Base-by-base conservation (phyloP, 2,888 invertebrate species). In the Apotomis turbidana region DNA sequence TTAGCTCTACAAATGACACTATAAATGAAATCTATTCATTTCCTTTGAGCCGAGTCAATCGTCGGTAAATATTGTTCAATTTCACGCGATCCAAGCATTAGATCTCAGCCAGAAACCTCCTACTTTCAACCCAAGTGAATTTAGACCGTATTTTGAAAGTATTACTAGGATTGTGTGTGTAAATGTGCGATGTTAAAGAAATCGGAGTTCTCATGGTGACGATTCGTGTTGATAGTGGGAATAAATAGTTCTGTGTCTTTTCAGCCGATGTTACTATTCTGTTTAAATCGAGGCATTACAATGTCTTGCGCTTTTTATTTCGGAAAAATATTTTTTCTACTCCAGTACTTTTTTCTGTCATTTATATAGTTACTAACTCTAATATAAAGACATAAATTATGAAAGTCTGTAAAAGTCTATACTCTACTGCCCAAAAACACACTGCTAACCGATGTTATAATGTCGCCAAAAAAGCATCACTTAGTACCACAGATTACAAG, bases 1-100 rank as follows among this genome's bases (percentile, higher is more conserved):
- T 93, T 93, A 93, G 83, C 89, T 81, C 89, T 89, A 93, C 92
- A 93, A 93, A 93, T 91, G 93, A 91, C 93, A 93, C 91, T 89
- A 90, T n/a, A 90, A 93, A 93, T 90, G 90, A 93, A 93, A 93
- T 93, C 93, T 93, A 93, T 93, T 93, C 93, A 93, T 93, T 93
- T 93, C 91, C 92, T 87, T 87, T 83, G 85, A 85, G 85, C 81
- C 83, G 89, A 92, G 91, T 91, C 93, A 91, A 92, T 92, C 88
- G 91, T 82, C 85, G 82, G 82, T 83, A 84, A 85, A 90, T 92
- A 93, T 92, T 90, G 91, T 90, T 80, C 83, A 85, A 87, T 87
- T 90, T 86, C 93, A 93, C 93, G 93, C 93, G 91, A 93, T 93
- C 79, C 83, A 76, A 79, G 82, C 93, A 93, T 93, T 93, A 93